These are phyloP conservation scores for Chymomyza amoena DNA, from an alignment of 2,888 invertebrate genomes.

Conservation along the genomic window DNA sequence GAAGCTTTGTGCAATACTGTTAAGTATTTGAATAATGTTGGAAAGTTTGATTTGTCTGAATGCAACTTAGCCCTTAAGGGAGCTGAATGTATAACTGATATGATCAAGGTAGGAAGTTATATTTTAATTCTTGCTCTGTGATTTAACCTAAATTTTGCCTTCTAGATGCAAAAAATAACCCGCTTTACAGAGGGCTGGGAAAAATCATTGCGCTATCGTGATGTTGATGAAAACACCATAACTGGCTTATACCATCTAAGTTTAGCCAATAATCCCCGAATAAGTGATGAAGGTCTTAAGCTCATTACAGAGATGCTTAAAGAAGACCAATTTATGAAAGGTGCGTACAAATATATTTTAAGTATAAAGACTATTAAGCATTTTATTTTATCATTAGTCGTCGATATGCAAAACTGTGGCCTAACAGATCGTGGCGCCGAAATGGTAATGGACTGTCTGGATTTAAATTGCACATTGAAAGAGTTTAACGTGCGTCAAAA, in stretches of 20 bases:
- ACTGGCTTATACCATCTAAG: conserved; percentile 85
- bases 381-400: conserved; percentile 77
- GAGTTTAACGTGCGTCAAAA: conserved; percentile 86
- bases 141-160: neutral
- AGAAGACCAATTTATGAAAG: conserved; percentile 90
- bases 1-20: conserved; percentile 85
- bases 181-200: conserved; percentile 91
- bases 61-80: conserved; percentile 84
- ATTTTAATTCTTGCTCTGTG: too few relatives aligned
- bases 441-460: conserved; percentile 82
- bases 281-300: conserved; percentile 83
- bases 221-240: conserved; percentile 86
- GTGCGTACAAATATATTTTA: conserved; percentile 66
- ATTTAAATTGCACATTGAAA: conserved; percentile 83
- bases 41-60: conserved; percentile 84
- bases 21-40: conserved; percentile 84
- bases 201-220: conserved; percentile 87
- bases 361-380: neutral
- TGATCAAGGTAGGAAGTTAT: conserved; percentile 81
- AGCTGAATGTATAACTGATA: conserved; percentile 83
- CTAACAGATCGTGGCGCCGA: conserved; percentile 83
- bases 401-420: conserved; percentile 88
- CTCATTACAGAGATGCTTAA: conserved; percentile 84
- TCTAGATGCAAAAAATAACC: conserved; percentile 84
- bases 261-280: conserved; percentile 84